A percentile compares a stretch with the other conserved stretches of the same genome.
Conservation (phyloP, 2,888 invertebrate species). For the Phyto melanocephala region DNA sequence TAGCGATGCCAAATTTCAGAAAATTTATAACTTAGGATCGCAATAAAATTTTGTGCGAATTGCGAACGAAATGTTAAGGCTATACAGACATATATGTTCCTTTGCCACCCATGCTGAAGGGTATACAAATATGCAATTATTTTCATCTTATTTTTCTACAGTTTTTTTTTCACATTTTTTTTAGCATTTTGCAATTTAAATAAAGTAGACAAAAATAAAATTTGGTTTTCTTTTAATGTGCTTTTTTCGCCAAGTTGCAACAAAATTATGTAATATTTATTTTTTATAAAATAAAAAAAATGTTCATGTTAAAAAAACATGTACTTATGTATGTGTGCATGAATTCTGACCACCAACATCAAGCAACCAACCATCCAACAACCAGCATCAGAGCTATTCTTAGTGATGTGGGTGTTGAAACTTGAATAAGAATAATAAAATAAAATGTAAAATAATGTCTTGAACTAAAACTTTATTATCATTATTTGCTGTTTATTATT, state of each 20-base stretch:
- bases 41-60: too few relatives aligned
- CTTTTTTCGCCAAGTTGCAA: background rate
- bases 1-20: too few relatives aligned
- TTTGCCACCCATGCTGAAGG: too few relatives aligned
- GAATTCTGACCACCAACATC: constrained; percentile 21
- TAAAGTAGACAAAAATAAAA: background rate
- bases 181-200: constrained; percentile 9
- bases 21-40: too few relatives aligned
- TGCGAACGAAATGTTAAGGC: too few relatives aligned
- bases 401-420: constrained; percentile 19
- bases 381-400: background rate
- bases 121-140: too few relatives aligned
- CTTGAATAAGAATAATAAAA: background rate
- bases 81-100: too few relatives aligned
- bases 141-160: background rate
- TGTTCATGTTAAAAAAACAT: too few relatives aligned
- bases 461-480: background rate
- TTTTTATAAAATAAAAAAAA: too few relatives aligned
- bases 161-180: background rate
- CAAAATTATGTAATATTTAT: constrained; percentile 49
- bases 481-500: constrained; percentile 29
- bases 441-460: constrained; percentile 1
- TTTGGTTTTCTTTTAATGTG: background rate
- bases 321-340: too few relatives aligned
- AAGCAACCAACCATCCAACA: background rate